Conservation (phyloP, 2,797 vertebrate genomes). For the Sitta carolinensis region DNA sequence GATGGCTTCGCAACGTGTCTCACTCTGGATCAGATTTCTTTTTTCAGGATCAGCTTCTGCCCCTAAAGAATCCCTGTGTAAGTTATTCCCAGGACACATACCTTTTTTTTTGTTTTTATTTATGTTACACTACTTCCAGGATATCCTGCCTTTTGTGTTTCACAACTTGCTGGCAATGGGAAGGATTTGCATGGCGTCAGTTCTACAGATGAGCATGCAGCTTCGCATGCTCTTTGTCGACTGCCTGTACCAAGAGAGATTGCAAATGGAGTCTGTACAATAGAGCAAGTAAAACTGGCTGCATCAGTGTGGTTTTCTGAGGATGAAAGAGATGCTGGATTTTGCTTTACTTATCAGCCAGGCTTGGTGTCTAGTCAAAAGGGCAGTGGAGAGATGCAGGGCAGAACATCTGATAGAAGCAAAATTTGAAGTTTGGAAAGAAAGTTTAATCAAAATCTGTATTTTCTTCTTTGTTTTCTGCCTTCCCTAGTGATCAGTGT, state of each 20-base stretch:
- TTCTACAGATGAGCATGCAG: neutral
- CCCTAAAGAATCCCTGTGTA: neutral
- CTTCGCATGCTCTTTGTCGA: neutral
- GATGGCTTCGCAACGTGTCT: fast-evolving
- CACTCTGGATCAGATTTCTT: neutral
- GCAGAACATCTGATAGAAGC: neutral
- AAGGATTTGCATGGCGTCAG: slow-evolving; percentile 39
- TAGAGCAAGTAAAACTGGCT: slow-evolving; percentile 53
- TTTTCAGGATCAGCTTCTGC: neutral
- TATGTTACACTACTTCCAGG: slow-evolving; percentile 1
- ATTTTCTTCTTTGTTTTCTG: neutral
- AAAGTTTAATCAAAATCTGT: neutral
- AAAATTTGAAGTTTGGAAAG: neutral
- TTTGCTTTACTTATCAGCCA: neutral
- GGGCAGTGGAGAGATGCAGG: neutral
- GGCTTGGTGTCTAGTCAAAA: neutral
- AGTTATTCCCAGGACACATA: neutral
- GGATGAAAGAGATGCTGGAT: neutral
- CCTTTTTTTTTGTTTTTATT: neutral
- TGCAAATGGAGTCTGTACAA: slow-evolving; percentile 29
- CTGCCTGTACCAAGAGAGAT: neutral
- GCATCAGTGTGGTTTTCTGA: neutral
- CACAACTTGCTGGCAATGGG: neutral
- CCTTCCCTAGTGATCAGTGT: neutral
- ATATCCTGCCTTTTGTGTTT: slow-evolving; percentile 56